Percentiles rank a stretch among this genome's conserved stretches.
phyloP scores from a whole-genome alignment of 2,113 vertebrate species.

The Tragelaphus strepsiceros region DNA sequence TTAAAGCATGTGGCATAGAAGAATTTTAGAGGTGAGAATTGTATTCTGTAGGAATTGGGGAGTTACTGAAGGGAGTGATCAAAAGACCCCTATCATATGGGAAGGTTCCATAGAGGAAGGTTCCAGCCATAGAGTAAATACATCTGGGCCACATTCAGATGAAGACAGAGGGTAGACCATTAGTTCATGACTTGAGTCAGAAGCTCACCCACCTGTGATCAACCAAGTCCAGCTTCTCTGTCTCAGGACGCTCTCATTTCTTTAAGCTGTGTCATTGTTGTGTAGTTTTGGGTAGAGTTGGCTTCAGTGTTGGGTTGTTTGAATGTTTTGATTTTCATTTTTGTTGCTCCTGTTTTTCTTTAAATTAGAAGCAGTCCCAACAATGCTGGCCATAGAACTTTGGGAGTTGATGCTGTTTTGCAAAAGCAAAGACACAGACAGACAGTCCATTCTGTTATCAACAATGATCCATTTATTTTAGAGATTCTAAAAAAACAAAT shows the following conservation, averaged over 20 bases:
- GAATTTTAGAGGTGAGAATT: not conserved
- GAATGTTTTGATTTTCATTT: not conserved
- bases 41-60: not conserved
- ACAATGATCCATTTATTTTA: not conserved
- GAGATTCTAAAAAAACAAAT: not conserved
- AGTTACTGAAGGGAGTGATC: not conserved
- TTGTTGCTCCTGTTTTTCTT: not conserved
- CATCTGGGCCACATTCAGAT: not conserved
- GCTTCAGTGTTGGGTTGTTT: not conserved
- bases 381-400: not conserved
- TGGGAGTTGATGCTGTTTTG: not conserved
- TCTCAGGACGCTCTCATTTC: not conserved
- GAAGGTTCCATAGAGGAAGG: not conserved
- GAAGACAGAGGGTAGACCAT: not conserved
- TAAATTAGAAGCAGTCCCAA: not conserved
- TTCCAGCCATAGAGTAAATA: not conserved
- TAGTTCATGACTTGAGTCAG: not conserved
- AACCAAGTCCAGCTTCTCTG: not conserved
- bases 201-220: not conserved
- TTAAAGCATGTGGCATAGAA: not conserved
- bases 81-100: not conserved
- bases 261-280: not conserved
- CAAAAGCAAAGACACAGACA: not conserved
- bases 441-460: not conserved
- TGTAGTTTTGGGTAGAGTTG: not conserved